Base-by-base conservation (phyloP, 23 tunicate species). In the Pegea sp. region DNA sequence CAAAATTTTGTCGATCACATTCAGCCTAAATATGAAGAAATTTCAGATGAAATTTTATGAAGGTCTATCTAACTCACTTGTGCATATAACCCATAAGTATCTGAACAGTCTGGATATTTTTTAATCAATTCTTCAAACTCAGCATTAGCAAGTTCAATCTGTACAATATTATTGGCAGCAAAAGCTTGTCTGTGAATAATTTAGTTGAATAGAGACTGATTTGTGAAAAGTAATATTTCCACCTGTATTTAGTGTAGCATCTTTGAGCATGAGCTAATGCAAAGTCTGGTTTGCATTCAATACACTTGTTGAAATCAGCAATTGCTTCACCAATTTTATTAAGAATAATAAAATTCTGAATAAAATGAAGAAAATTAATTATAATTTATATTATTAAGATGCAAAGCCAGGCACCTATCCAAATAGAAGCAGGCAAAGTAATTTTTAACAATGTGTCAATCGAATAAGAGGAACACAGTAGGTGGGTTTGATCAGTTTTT, bases 221-320 rank as follows among this genome's bases (percentile, higher is more conserved):
- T 50, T 50, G 13, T 13, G 13, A 13, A 24, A 50, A 6, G 20
- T n/a, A n/a, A n/a, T n/a, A 18, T 13, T 0, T 34, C 24, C 28
- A 78, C 92, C 92, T 71, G 79, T 80, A 80, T 18, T 44, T 61
- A 8, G 93, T 75, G 70, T 81, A 81, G 44, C 81, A 72, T 26
- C 55, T 52, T 56, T 81, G 93, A 1, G 93, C 93, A 57, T 72
- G 75, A 20, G 93, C 93, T 51, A 81, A 57, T 4, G 93, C 81
- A 60, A 81, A 81, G 28, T 72, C 75, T 2, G 80, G 81, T 31
- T 72, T 72, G 5, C 72, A 31, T 52, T 46, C 34, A 42, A 81
- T 81, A 52, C 93, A 81, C 42, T 56, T 61, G 54, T 66, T 66
- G 42, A 81, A 81, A 62, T 81, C 93, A 1, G 61, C 66, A 33